phyloP scores from a whole-genome alignment of 2,888 invertebrate species.

The Aspidiotus rigidus region DNA sequence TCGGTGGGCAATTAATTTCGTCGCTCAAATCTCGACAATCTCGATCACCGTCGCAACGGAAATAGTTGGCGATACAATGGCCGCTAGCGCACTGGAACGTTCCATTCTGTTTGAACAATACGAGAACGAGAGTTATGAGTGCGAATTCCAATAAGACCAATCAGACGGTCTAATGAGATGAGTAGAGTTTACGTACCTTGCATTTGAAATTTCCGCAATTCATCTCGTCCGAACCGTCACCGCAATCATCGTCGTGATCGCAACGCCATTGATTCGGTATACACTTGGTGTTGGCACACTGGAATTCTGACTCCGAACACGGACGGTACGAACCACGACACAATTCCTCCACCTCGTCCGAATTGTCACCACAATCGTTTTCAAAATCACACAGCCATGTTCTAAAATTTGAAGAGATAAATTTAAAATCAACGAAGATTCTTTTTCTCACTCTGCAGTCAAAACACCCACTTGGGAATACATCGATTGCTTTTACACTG shows the following conservation, averaged over 20 bases:
- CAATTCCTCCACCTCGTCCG: constrained; percentile 72
- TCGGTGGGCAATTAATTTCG: constrained; percentile 78
- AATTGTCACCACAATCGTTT: constrained; percentile 91
- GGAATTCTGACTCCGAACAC: constrained; percentile 89
- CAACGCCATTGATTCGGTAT: constrained; percentile 89
- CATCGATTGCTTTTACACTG: constrained; percentile 85
- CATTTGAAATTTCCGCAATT: constrained; percentile 75
- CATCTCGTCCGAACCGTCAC: constrained; percentile 84
- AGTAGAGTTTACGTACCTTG: constrained; percentile 46
- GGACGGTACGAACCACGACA: constrained; percentile 72
- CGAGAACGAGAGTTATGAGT: not conserved
- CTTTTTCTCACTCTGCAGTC: not conserved
- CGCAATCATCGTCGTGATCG: constrained; percentile 94
- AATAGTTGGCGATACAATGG: constrained; percentile 82
- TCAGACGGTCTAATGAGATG: no score
- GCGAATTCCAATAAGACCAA: no score
- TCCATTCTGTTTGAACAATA: constrained; percentile 50
- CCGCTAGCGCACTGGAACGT: constrained; percentile 88
- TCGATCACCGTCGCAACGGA: constrained; percentile 79
- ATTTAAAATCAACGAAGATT: not conserved
- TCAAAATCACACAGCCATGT: constrained; percentile 95
- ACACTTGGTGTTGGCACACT: constrained; percentile 78
- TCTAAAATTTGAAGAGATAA: constrained; percentile 35
- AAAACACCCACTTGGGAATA: constrained; percentile 54
- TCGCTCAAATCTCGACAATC: constrained; percentile 85